Conservation (phyloP, 1,140 invertebrate species). For the Macrotrachela quadricornifera region DNA sequence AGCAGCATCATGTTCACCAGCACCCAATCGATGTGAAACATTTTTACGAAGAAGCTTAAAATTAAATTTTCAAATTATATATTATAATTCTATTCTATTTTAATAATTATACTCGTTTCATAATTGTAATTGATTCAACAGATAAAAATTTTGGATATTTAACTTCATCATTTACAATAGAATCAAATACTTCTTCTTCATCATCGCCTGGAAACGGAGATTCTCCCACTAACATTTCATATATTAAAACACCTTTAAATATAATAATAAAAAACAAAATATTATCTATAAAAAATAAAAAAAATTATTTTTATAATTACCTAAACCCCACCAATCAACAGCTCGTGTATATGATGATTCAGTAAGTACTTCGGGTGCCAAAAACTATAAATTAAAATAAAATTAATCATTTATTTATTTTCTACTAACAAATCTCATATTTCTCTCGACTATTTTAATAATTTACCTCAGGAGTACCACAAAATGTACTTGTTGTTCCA, state of each 20-base stretch:
- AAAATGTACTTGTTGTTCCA: conserved; percentile 87
- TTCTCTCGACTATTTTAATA: no score
- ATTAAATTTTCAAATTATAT: no score
- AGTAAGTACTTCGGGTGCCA: conserved; percentile 92
- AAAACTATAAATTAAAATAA: conserved; percentile 38
- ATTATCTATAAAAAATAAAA: no score
- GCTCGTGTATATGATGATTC: conserved; percentile 93
- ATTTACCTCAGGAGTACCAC: conserved; percentile 69
- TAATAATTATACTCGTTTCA: conserved; percentile 45
- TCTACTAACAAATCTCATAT: no score
- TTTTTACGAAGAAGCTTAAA: conserved; percentile 63
- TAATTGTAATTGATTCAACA: conserved; percentile 89
- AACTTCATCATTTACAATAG: conserved; percentile 97
- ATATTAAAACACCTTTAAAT: conserved; percentile 67
- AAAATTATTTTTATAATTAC: no score
- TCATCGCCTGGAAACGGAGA: conserved; percentile 98
- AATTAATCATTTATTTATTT: no score
- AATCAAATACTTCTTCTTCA: conserved; percentile 99
- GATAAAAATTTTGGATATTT: conserved; percentile 89
- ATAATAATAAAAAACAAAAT: no score
- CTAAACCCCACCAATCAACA: conserved; percentile 97
- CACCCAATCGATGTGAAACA: conserved; percentile 81
- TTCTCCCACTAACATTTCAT: conserved; percentile 98
- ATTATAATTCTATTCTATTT: no score
- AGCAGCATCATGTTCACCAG: conserved; percentile 89